Conservation (phyloP, 2,888 invertebrate genomes). For the Hermodice carunculata region DNA sequence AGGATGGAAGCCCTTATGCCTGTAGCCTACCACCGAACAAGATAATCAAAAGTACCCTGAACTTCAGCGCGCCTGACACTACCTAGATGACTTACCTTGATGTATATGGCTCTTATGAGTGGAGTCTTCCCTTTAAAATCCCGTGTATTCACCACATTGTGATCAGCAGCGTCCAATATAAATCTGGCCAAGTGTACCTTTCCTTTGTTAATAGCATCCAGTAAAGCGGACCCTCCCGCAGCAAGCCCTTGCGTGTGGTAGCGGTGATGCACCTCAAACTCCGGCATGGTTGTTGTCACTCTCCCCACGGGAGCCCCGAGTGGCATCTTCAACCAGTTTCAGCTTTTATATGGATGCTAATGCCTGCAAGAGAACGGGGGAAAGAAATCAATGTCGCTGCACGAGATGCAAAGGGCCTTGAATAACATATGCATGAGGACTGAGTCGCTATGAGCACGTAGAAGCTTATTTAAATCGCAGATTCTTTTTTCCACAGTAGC, state of each 20-base stretch:
- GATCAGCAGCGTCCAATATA: conserved; percentile 58
- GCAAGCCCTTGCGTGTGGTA: conserved; percentile 43
- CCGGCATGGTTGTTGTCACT: conserved; percentile 9
- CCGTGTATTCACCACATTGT: conserved; percentile 53
- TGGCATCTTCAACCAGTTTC: conserved; percentile 18
- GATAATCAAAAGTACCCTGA: too few relatives aligned
- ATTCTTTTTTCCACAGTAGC: too few relatives aligned
- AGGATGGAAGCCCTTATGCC: too few relatives aligned
- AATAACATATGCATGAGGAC: too few relatives aligned
- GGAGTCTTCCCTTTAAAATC: conserved; percentile 64
- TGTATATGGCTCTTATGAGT: conserved; percentile 56
- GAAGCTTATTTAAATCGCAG: too few relatives aligned
- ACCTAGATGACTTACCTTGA: conserved; percentile 48
- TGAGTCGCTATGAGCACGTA: too few relatives aligned
- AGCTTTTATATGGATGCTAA: too few relatives aligned
- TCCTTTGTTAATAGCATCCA: conserved; percentile 60
- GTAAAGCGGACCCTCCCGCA: conserved; percentile 49
- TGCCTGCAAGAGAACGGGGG: too few relatives aligned
- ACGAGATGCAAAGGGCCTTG: too few relatives aligned
- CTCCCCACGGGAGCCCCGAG: conserved; percentile 4
- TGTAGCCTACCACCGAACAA: too few relatives aligned
- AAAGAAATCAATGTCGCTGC: too few relatives aligned
- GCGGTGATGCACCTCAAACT: conserved; percentile 33
- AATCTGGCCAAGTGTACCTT: conserved; percentile 59
- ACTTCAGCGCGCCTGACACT: too few relatives aligned